Evolutionary conservation across 2,888 invertebrate species (phyloP), one percentile per base, ranked within the genome.

Genomic region (Portevinia maculata): DNA sequence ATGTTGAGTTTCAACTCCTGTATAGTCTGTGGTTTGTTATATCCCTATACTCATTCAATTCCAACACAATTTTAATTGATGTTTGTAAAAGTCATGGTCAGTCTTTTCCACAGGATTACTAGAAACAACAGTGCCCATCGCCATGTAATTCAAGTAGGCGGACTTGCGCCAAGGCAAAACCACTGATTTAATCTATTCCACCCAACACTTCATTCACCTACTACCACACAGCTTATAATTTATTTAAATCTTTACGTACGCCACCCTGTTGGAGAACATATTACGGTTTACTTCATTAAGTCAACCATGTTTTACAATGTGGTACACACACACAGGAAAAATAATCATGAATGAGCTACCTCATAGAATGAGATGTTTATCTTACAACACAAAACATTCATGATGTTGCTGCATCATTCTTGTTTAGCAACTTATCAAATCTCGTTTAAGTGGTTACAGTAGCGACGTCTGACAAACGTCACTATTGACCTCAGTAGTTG

Each of bases 371-470:
- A 74, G 70, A 79, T 75, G 41, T 62, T 55, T 79, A 75, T 75
- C 79, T 13, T 9, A 3, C 37, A 41, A 34, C 44, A 19, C n/a
- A 65, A 67, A 24, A 13, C 62, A 62, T 50, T 62, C 30, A 37
- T 50, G 28, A 70, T 76, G 71, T 73, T 83, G 71, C 78, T 67
- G 71, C 64, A 76, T 64, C 76, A 76, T 81, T 78, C 83, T 78
- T 67, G 83, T 73, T 67, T 53, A 71, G 67, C 83, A 73, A 78
- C 83, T 78, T 73, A 53, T 83, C 71, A 71, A 67, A 44, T 67
- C n/a, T n/a, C 19, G 67, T 60, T 75, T 53, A 78, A 76, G 48
- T 53, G 55, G 65, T n/a, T 32, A 46, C 71, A 67, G 83, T 52
- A 55, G 78, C 67, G 32, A 50, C 50, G 19, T 41, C 24, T 37